Percentiles rank a stretch among this genome's conserved stretches.
Conservation (phyloP, 2,113 vertebrate species). For the Eira barbara region DNA sequence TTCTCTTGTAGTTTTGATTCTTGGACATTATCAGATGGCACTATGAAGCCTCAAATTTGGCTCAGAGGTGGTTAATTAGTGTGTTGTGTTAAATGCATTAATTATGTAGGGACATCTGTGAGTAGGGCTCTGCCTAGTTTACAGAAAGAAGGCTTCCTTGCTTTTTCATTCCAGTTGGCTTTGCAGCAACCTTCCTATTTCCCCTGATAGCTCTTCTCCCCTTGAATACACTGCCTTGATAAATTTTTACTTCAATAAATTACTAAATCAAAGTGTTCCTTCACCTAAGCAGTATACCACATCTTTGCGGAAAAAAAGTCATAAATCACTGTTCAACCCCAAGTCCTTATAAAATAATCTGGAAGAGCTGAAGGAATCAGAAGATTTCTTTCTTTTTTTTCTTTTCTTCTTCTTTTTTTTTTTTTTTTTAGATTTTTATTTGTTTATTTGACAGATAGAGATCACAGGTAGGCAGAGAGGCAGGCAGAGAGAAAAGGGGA, state of each 20-base stretch:
- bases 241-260: slow-evolving; percentile 1
- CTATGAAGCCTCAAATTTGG: background rate
- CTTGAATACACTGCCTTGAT: background rate
- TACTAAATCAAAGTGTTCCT: background rate
- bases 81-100: background rate
- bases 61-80: background rate
- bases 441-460: no score
- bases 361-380: background rate
- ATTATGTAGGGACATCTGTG: background rate
- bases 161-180: background rate
- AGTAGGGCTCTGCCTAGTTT: background rate
- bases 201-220: background rate
- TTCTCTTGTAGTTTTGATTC: background rate
- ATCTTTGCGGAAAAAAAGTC: background rate
- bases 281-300: background rate
- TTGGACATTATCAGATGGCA: background rate
- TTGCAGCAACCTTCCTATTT: background rate
- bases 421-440: no score
- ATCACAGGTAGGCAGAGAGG: no score
- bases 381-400: background rate
- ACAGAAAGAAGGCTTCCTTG: background rate
- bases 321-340: background rate
- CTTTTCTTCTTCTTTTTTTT: no score
- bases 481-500: no score
- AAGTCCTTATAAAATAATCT: background rate